Evolutionary conservation across 2,113 vertebrate genomes (phyloP).

Genomic region (Platysternon megacephalum): DNA sequence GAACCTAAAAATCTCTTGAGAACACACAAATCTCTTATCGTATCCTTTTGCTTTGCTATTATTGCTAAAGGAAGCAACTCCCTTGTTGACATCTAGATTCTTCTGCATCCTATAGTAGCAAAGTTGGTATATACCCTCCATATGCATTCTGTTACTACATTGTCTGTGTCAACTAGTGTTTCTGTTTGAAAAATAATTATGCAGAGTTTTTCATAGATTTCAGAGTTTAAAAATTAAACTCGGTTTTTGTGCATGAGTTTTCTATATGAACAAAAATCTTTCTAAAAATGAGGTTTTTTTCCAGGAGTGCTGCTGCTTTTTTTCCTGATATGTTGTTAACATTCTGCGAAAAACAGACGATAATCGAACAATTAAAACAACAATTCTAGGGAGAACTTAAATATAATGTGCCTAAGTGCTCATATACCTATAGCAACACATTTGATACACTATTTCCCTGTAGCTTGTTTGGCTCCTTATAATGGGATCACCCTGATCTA

Average conservation of each 20-base stretch:
- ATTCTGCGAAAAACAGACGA: neutral
- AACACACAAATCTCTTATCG: neutral
- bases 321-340: neutral
- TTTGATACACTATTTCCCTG: neutral
- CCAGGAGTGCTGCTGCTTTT: neutral
- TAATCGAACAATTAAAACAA: neutral
- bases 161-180: neutral
- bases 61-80: neutral
- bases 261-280: neutral
- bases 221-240: neutral
- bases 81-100: neutral
- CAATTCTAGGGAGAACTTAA: neutral
- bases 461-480: neutral
- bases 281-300: neutral
- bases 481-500: neutral
- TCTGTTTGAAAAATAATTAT: neutral
- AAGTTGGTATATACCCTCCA: accelerated
- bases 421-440: neutral
- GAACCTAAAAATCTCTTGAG: neutral
- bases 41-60: neutral
- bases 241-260: neutral
- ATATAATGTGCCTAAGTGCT: neutral
- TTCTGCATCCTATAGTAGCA: neutral
- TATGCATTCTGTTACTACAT: neutral
- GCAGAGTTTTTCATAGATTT: neutral